Base-by-base conservation (phyloP, 2,797 vertebrate species). In the Yasuhikotakia modesta region DNA sequence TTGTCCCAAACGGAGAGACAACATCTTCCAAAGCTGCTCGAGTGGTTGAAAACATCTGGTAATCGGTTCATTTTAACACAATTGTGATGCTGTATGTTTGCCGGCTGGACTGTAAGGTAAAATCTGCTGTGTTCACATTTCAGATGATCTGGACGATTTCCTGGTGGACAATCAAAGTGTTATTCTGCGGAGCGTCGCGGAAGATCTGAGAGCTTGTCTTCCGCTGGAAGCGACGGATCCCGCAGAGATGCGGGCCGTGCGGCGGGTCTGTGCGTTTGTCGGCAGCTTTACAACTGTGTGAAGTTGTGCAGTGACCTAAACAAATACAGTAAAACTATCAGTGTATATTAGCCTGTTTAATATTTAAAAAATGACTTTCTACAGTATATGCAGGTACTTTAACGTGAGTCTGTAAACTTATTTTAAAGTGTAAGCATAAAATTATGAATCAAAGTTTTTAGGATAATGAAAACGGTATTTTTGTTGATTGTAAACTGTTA, bases 151-250 rank as follows among this genome's bases (percentile, higher is more conserved):
- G 69, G 90, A 91, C 6, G 85, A 92, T 8, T 78, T 86, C n/a
- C 81, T 92, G 67, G 30, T 83, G 10, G 90, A 93, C 81, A 94
- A 92, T 85, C 84, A 81, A 19, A 85, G 5, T 45, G 85, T 85
- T 67, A 80, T 92, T 45, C 88, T 94, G 50, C 77, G 83, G 67
- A 94, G 86, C 87, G 96, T 97, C 30, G 92, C 95, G 39, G 95
- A 95, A 24, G 94, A 97, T 60, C 88, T 98, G 84, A 90, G 94
- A 81, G 86, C 52, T 16, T 78, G 22, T 50, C 90, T 98, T 66
- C 95, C 96, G 17, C 12, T 86, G 0, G 92, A 95, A 58, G 94
- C 94, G 17, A 92, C 95, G 93, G 77, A 95, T 10, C 83, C 90
- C 46, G 95, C 93, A 0, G 96, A 98, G 86, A 89, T 86, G 17